A percentile compares a stretch with the other conserved stretches of the same genome.
These are phyloP conservation scores for Tenualosa ilisha DNA, from an alignment of 2,797 vertebrate species.

Conservation along the genomic window DNA sequence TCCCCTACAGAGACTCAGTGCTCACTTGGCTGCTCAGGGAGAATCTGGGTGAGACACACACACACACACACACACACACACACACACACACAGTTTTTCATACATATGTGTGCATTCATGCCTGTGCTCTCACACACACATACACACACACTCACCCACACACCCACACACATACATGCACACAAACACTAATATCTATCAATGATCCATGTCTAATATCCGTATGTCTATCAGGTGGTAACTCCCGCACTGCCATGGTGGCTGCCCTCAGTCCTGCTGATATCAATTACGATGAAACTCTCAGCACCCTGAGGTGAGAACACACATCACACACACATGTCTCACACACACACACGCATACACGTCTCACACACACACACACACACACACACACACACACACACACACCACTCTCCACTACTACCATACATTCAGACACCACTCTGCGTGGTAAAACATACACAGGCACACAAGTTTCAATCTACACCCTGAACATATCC, in stretches of 20 bases:
- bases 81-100: neutral
- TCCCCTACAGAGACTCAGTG: conserved; percentile 96
- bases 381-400: neutral
- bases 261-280: conserved; percentile 94
- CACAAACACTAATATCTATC: neutral
- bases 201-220: neutral
- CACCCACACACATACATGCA: neutral
- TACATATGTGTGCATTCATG: neutral
- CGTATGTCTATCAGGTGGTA: conserved; percentile 80
- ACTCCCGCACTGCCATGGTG: conserved; percentile 97
- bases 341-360: neutral
- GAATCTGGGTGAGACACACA: conserved; percentile 86
- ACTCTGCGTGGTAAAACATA: too few species aligned
- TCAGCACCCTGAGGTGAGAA: conserved; percentile 91
- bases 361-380: neutral
- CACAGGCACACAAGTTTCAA: too few species aligned
- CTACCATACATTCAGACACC: too few species aligned
- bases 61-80: neutral
- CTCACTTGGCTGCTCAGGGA: conserved; percentile 97
- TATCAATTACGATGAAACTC: conserved; percentile 93
- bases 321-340: conserved; percentile 17
- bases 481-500: too few species aligned
- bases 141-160: neutral
- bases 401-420: neutral
- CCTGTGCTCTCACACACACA: neutral